A percentile compares a stretch with the other conserved stretches of the same genome.
Conservation (phyloP, 2,797 vertebrate species). For the Microchirus variegatus region DNA sequence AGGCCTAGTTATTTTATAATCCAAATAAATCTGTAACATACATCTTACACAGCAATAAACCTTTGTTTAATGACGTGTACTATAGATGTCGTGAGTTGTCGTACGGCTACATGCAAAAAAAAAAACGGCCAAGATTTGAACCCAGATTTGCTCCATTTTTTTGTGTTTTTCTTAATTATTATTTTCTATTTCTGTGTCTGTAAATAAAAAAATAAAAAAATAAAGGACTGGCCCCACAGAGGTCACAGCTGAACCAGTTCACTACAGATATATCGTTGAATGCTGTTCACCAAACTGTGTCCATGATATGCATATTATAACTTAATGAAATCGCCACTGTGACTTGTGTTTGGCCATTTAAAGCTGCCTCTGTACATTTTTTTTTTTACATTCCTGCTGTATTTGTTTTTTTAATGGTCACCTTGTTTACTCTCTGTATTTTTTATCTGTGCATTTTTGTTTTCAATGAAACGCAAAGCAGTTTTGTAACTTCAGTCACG, state of each 20-base stretch:
- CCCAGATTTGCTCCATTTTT: slow-evolving; percentile 35
- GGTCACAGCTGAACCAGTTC: slow-evolving; percentile 39
- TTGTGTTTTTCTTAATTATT: slow-evolving; percentile 51
- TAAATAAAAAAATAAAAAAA: slow-evolving; percentile 21
- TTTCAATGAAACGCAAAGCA: slow-evolving; percentile 18
- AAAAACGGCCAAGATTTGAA: slow-evolving; percentile 51
- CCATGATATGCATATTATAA: slow-evolving; percentile 59
- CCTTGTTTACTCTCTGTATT: slow-evolving; percentile 18
- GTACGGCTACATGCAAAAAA: slow-evolving; percentile 62
- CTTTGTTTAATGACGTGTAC: slow-evolving; percentile 58
- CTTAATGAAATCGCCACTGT: slow-evolving; percentile 48
- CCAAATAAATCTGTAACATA: slow-evolving; percentile 60
- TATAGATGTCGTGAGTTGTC: slow-evolving; percentile 70
- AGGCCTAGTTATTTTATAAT: slow-evolving; percentile 72
- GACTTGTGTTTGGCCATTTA: slow-evolving; percentile 52
- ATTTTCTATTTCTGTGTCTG: slow-evolving; percentile 44
- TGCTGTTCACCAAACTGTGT: slow-evolving; percentile 50
- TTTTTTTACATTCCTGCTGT: slow-evolving; percentile 31
- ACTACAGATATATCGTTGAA: slow-evolving; percentile 42
- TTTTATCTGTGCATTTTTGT: slow-evolving; percentile 29
- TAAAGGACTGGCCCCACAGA: slow-evolving; percentile 27
- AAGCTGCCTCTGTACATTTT: slow-evolving; percentile 43
- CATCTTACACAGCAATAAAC: slow-evolving; percentile 81
- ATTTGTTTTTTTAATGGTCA: slow-evolving; percentile 19
- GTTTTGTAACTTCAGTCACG: slow-evolving; percentile 30